Conservation (phyloP, 2,113 vertebrate species). For the Rhinoptilus africanus region DNA sequence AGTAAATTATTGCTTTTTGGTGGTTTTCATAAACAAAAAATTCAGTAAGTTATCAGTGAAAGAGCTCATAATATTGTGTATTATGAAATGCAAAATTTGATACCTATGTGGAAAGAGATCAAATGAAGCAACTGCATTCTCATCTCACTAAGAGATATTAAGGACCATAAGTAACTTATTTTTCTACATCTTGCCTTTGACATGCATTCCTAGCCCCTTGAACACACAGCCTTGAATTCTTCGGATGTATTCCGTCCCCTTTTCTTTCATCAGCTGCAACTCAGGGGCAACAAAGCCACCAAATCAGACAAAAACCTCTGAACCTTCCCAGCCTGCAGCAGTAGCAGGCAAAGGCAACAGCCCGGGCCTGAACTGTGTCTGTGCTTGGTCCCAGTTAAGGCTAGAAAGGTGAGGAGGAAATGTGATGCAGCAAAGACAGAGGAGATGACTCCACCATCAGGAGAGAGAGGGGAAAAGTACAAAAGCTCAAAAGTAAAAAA, state of each 20-base stretch:
- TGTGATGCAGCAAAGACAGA: background rate
- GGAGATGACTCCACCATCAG: conserved; percentile 7
- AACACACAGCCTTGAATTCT: background rate
- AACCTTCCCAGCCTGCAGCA: background rate
- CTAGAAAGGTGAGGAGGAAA: background rate
- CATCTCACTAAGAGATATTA: background rate
- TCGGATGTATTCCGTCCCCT: background rate
- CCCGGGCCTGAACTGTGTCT: fast-evolving
- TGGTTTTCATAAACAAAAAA: background rate
- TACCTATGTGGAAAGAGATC: background rate
- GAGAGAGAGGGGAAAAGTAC: background rate
- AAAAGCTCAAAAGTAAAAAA: background rate
- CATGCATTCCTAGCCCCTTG: background rate
- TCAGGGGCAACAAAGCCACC: background rate
- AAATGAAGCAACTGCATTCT: background rate
- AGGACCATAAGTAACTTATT: background rate
- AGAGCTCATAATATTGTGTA: background rate
- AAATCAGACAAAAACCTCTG: background rate
- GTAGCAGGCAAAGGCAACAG: background rate
- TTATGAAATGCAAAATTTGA: background rate
- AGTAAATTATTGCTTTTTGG: background rate
- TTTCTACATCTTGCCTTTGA: background rate
- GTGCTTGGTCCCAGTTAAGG: background rate
- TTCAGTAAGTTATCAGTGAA: background rate
- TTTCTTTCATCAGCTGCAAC: background rate